Base-by-base conservation (phyloP, 2,113 vertebrate species). In the Aix galericulata region DNA sequence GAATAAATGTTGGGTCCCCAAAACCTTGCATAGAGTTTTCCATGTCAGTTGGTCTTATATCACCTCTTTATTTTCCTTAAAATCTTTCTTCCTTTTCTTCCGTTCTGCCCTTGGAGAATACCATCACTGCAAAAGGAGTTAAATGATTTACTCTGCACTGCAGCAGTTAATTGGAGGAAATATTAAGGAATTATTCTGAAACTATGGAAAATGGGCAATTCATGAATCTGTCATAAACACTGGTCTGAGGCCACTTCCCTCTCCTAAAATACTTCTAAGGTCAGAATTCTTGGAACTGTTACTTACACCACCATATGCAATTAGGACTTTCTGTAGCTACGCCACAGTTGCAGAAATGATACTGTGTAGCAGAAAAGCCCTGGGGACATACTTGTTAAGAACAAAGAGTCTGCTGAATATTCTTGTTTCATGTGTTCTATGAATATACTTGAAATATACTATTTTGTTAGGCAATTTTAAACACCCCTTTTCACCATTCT, bases 401-500 rank as follows among this genome's bases (percentile, higher is more conserved):
- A 87, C 74, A 91, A 91, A 94, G 64, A 74, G 12, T 68, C 31
- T 91, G 40, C 58, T 87, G 78, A 91, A 78, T 91, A 82, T 60
- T 89, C 53, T 85, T 91, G 29, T 32, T 87, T 84, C n/a, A 14
- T 52, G 29, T 84, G 44, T 91, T 91, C 82, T 89, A n/a, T 89
- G 78, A 93, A 89, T 93, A 89, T 56, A 79, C 8, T 78, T 80
- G 59, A 69, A 93, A 90, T 40, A 8, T 14, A n/a, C 40, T 55
- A 8, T 76, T 56, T 75, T 93, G 29, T 83, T 50, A 82, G 79
- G 44, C 60, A 84, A 56, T 93, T 93, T 95, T 93, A 89, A 94
- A 82, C 68, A 80, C 25, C 8, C 18, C 36, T 63, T 91, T 94
- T 91, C 77, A 16, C 9, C 56, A 60, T 17, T 88, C 79, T 55